A percentile compares a stretch with the other conserved stretches of the same genome.
phyloP scores from a whole-genome alignment of 2,888 invertebrate species.

The Drosophila kambysellisi region DNA sequence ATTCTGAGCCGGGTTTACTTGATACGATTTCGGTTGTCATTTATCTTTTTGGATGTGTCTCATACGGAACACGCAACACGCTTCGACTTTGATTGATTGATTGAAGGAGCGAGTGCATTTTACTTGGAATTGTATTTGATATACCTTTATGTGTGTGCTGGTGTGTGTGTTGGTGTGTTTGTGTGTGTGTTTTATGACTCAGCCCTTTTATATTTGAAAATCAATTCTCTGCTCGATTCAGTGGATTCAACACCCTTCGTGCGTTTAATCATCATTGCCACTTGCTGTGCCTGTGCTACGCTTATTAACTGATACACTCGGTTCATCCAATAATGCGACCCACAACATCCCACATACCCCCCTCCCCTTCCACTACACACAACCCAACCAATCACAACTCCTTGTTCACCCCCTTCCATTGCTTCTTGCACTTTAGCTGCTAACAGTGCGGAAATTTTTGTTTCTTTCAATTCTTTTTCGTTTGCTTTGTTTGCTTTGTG shows the following conservation, averaged over 20 bases:
- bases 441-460: constrained; percentile 64
- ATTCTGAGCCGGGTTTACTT: constrained; percentile 7
- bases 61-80: constrained; percentile 12
- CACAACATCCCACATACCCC: background rate
- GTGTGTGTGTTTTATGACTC: constrained; percentile 14
- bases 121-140: constrained; percentile 3
- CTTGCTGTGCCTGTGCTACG: constrained; percentile 19
- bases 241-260: constrained; percentile 29
- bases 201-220: constrained; percentile 7
- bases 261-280: constrained; percentile 23
- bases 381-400: background rate
- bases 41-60: constrained; percentile 21
- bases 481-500: constrained; percentile 50
- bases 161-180: background rate
- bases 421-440: constrained; percentile 62
- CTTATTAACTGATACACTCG: constrained; percentile 38
- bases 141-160: constrained; percentile 2
- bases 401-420: background rate
- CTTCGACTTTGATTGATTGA: constrained; percentile 54
- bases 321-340: constrained; percentile 15
- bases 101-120: constrained; percentile 8
- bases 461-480: constrained; percentile 29
- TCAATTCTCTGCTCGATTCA: background rate
- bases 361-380: background rate
- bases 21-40: constrained; percentile 23